phyloP scores from a whole-genome alignment of 2,888 invertebrate genomes.

The Yponomeuta evonymella region DNA sequence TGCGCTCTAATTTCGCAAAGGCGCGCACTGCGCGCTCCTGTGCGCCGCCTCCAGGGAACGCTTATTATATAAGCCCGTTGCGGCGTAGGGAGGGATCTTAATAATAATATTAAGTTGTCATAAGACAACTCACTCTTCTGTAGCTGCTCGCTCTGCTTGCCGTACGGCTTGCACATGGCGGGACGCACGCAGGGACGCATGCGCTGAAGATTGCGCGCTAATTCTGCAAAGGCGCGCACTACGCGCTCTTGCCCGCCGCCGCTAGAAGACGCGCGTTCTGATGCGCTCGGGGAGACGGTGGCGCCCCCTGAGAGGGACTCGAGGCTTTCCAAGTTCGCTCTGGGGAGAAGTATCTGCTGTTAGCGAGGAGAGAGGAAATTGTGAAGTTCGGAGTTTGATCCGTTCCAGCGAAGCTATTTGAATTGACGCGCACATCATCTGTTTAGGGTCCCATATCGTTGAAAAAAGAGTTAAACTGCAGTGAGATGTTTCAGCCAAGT shows the following conservation, averaged over 20 bases:
- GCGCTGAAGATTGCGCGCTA: conserved; percentile 91
- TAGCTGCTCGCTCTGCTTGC: conserved; percentile 91
- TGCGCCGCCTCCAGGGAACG: too few species aligned
- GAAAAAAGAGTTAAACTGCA: too few species aligned
- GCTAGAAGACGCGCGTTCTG: conserved; percentile 27
- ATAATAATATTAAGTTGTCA: neutral
- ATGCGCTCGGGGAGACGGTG: conserved; percentile 22
- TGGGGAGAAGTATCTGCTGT: conserved; percentile 27
- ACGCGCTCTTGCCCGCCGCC: conserved; percentile 88
- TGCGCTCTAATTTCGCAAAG: neutral
- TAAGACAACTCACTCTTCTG: conserved; percentile 81
- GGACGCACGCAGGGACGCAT: conserved; percentile 93
- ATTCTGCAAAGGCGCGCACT: conserved; percentile 88
- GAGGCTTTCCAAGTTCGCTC: conserved; percentile 82
- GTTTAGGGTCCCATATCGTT: too few species aligned
- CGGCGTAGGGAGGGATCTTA: neutral
- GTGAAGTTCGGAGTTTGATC: too few species aligned
- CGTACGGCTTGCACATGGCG: conserved; percentile 93
- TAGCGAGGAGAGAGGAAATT: neutral
- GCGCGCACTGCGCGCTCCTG: neutral
- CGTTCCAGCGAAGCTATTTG: too few species aligned
- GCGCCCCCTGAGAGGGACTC: conserved; percentile 70
- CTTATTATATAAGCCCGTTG: too few species aligned
- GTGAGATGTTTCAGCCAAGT: too few species aligned
- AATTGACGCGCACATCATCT: too few species aligned